A percentile compares a stretch with the other conserved stretches of the same genome.
These are phyloP conservation scores for Acanthaster planci DNA, from an alignment of 35 echinoderm and acorn worm genomes.

Conservation along the genomic window DNA sequence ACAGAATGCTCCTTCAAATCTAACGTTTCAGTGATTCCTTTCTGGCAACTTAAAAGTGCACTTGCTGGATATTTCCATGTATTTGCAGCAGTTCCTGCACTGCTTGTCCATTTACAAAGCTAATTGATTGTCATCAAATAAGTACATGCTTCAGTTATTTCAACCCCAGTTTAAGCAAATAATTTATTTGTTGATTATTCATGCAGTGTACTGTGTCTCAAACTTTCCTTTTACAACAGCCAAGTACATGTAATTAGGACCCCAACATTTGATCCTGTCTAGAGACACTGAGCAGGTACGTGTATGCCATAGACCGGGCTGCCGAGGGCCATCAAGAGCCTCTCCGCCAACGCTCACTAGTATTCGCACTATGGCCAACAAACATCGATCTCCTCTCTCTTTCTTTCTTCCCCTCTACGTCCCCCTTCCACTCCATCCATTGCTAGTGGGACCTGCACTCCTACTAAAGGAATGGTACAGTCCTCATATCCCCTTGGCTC, in stretches of 20 bases:
- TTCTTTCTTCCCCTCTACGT: not conserved
- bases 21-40: no score
- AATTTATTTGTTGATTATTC: no score
- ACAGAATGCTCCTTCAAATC: no score
- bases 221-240: not conserved
- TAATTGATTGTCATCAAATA: no score
- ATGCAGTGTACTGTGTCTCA: not conserved
- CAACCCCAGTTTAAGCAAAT: no score
- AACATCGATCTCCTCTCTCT: not conserved
- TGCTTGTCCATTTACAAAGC: no score
- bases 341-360: not conserved
- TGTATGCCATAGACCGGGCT: constrained; percentile 5
- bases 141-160: no score
- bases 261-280: not conserved
- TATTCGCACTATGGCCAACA: not conserved
- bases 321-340: constrained; percentile 1
- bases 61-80: no score
- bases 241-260: constrained; percentile 17
- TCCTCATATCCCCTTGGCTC: not conserved
- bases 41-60: no score
- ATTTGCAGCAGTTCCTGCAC: no score
- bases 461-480: not conserved
- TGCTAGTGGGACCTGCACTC: no score
- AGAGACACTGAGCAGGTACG: not conserved
- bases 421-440: no score